Conservation (phyloP, 2,888 invertebrate species). For the Drosophila longiperda region DNA sequence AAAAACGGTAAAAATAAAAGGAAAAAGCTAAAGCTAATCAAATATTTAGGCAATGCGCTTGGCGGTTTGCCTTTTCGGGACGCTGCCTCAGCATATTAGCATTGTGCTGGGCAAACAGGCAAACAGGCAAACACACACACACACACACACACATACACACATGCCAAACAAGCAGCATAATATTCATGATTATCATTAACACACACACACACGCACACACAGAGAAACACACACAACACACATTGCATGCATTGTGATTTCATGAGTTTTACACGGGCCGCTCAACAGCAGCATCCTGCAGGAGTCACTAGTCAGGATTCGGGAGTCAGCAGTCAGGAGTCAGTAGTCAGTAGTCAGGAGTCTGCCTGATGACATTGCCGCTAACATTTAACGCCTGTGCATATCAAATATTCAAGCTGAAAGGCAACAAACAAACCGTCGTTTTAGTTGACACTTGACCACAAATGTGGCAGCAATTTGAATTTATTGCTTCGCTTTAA, state of each 20-base stretch:
- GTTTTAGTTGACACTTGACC: slow-evolving; percentile 5
- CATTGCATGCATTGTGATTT: slow-evolving; percentile 46
- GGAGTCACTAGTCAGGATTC: slow-evolving; percentile 22
- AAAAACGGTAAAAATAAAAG: neutral
- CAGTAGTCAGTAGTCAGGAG: slow-evolving; percentile 11
- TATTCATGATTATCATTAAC: slow-evolving; percentile 76
- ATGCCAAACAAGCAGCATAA: slow-evolving; percentile 58
- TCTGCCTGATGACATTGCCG: slow-evolving; percentile 53
- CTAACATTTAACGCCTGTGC: slow-evolving; percentile 62
- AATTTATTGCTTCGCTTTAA: slow-evolving; percentile 17
- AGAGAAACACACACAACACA: slow-evolving; percentile 15
- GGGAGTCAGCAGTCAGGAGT: too few relatives aligned
- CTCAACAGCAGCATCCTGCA: slow-evolving; percentile 41
- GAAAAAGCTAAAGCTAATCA: slow-evolving; percentile 52
- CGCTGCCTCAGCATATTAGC: slow-evolving; percentile 60
- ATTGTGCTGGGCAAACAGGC: slow-evolving; percentile 56
- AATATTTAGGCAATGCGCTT: slow-evolving; percentile 63
- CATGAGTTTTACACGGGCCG: slow-evolving; percentile 39
- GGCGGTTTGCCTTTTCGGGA: slow-evolving; percentile 33
- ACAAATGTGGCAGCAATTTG: neutral
- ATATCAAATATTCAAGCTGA: slow-evolving; percentile 49
- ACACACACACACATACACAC: slow-evolving; percentile 23
- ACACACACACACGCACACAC: slow-evolving; percentile 37
- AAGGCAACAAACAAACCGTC: slow-evolving; percentile 5
- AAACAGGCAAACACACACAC: slow-evolving; percentile 38